A percentile compares a stretch with the other conserved stretches of the same genome.
Conservation (phyloP, 1,140 invertebrate species). For the Sarcophaga bullata region DNA sequence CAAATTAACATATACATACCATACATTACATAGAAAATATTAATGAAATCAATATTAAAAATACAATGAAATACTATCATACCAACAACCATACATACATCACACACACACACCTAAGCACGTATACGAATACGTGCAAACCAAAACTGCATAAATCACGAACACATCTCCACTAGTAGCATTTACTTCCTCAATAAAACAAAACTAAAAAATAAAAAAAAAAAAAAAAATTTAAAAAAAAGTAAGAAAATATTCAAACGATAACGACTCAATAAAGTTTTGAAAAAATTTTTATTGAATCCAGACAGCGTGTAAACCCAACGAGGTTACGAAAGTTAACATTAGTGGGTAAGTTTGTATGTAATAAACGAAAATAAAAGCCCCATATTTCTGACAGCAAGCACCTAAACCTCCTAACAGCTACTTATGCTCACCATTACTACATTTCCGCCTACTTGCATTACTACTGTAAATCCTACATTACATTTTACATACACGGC, state of each 20-base stretch:
- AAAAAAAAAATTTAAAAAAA: too few species aligned
- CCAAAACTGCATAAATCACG: too few species aligned
- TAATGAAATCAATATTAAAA: neutral
- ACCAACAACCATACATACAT: neutral
- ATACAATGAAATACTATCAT: neutral
- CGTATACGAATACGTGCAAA: neutral
- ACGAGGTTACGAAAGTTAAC: conserved; percentile 65
- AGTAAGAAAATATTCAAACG: too few species aligned
- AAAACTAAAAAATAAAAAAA: too few species aligned
- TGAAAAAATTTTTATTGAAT: conserved; percentile 15
- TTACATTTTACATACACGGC: too few species aligned
- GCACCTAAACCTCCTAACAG: neutral
- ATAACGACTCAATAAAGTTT: conserved; percentile 23
- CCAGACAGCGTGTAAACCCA: conserved; percentile 43
- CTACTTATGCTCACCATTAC: too few species aligned
- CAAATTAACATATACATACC: neutral
- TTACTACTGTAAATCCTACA: too few species aligned
- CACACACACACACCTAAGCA: neutral
- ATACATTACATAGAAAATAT: neutral
- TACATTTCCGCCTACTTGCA: too few species aligned
- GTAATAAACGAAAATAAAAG: conserved; percentile 33
- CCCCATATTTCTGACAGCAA: conserved; percentile 28
- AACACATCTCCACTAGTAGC: too few species aligned
- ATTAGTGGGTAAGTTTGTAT: conserved; percentile 60
- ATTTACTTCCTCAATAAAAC: too few species aligned